Percentiles rank a stretch among this genome's conserved stretches.
Conservation (phyloP, 1,140 invertebrate genomes). For the Ruditapes philippinarum region DNA sequence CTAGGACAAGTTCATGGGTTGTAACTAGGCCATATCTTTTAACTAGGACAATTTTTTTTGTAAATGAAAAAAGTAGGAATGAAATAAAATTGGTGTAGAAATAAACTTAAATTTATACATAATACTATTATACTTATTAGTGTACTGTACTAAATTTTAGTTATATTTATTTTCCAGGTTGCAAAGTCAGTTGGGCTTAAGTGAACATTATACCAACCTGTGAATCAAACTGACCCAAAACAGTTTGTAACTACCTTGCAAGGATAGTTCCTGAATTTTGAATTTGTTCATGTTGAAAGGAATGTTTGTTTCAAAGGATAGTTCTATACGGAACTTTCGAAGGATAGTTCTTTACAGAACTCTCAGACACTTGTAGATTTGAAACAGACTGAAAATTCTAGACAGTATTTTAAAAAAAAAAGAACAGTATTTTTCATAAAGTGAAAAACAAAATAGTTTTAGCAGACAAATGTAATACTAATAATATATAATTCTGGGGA, state of each 20-base stretch:
- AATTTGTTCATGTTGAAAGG: too few relatives aligned
- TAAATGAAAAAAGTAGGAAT: neutral
- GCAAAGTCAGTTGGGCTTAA: constrained; percentile 9
- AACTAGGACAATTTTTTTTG: neutral
- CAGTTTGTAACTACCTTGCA: neutral
- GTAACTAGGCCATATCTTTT: neutral
- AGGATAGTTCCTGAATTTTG: too few relatives aligned
- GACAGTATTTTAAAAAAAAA: too few relatives aligned
- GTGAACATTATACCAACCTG: neutral
- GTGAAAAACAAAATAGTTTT: too few relatives aligned
- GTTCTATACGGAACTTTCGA: too few relatives aligned
- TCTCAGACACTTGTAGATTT: too few relatives aligned
- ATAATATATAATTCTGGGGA: too few relatives aligned
- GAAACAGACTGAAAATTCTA: too few relatives aligned
- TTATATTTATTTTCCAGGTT: neutral
- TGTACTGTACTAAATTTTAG: neutral
- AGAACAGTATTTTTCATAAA: too few relatives aligned
- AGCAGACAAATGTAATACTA: too few relatives aligned
- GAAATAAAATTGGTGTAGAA: neutral
- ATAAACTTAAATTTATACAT: neutral
- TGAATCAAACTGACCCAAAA: neutral
- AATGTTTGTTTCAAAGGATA: too few relatives aligned
- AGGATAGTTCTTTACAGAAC: too few relatives aligned
- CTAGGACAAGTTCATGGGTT: neutral
- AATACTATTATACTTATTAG: neutral